Evolutionary conservation across 2,113 vertebrate species (phyloP).

Genomic region (Rhadina sibilatrix): DNA sequence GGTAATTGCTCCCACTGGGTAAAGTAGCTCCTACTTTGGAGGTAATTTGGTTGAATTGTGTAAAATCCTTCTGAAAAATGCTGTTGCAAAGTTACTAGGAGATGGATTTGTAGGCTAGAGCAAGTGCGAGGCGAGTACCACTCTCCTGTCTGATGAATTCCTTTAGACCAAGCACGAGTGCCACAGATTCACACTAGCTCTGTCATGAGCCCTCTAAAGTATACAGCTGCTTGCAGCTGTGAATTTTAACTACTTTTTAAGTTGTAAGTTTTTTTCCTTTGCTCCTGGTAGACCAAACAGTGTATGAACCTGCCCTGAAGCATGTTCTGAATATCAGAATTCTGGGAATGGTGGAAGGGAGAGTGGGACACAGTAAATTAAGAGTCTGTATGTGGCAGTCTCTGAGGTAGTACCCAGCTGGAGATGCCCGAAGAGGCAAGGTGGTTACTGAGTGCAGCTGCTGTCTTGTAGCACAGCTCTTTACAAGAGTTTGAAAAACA

Average conservation of each 20-base stretch:
- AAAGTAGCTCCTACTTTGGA: neutral
- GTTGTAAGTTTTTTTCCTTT: neutral
- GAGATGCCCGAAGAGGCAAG: neutral
- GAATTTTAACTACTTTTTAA: neutral
- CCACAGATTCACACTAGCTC: neutral
- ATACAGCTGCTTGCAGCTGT: neutral
- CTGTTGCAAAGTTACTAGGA: neutral
- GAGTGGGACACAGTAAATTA: neutral
- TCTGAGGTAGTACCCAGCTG: neutral
- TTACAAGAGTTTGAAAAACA: neutral
- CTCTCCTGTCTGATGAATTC: neutral
- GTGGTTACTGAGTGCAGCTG: neutral
- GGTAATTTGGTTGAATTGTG: neutral
- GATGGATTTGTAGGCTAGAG: neutral
- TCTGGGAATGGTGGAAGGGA: neutral
- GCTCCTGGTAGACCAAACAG: accelerated
- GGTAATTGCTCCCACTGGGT: neutral
- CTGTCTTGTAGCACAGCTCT: neutral
- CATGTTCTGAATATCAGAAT: neutral
- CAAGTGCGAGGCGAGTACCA: neutral
- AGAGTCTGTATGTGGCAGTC: neutral
- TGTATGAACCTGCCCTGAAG: neutral
- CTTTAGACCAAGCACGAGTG: neutral
- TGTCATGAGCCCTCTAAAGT: neutral
- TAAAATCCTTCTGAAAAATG: neutral